phyloP scores from a whole-genome alignment of 2,797 vertebrate species.

The Thamnophis elegans region DNA sequence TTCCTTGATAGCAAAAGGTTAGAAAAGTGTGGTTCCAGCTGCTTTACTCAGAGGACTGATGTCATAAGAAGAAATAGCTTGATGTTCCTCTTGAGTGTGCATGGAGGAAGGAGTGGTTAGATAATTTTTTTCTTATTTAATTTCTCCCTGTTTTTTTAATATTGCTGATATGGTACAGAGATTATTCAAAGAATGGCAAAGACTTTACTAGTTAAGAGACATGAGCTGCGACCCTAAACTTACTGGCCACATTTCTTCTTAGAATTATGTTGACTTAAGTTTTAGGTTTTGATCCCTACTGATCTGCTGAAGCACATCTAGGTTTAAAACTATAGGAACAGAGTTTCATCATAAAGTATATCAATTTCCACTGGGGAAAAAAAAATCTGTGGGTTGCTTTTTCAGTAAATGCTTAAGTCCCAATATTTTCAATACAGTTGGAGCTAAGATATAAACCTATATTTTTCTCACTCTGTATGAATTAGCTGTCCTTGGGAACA shows the following conservation, averaged over 20 bases:
- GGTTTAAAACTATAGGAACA: not conserved
- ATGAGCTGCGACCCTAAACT: not conserved
- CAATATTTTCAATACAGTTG: not conserved
- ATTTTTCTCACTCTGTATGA: not conserved
- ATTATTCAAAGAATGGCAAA: not conserved
- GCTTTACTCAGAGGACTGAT: not conserved
- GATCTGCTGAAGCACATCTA: not conserved
- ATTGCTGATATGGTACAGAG: not conserved
- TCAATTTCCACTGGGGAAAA: not conserved
- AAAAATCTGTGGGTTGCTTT: not conserved
- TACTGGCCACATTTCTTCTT: not conserved
- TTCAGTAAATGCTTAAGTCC: not conserved
- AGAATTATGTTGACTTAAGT: not conserved
- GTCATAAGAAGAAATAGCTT: not conserved
- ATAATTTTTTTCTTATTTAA: not conserved
- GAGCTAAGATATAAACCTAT: not conserved
- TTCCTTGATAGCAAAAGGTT: not conserved
- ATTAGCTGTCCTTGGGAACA: not conserved
- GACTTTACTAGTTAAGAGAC: not conserved
- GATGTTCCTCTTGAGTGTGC: not conserved
- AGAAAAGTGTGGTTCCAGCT: not conserved
- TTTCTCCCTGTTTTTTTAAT: not conserved
- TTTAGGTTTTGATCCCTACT: not conserved
- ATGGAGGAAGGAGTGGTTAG: not conserved
- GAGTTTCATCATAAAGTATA: not conserved